Percentiles rank a stretch among this genome's conserved stretches.
phyloP scores from a whole-genome alignment of 2,888 invertebrate genomes.

The Brenthis daphne region DNA sequence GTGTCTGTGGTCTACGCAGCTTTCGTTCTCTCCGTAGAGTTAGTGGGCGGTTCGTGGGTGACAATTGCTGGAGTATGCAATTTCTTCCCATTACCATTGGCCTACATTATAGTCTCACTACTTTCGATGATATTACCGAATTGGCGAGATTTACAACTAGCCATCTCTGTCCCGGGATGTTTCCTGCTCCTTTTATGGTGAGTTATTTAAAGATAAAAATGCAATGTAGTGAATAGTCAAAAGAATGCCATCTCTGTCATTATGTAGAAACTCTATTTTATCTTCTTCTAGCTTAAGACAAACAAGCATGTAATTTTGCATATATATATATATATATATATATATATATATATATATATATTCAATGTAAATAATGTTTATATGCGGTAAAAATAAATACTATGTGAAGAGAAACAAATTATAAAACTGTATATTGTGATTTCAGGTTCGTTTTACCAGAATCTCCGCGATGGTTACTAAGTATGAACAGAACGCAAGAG shows the following conservation, averaged over 20 bases:
- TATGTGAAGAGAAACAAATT: background rate
- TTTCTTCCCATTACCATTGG: constrained; percentile 89
- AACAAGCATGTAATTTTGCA: no score
- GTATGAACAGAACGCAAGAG: constrained; percentile 87
- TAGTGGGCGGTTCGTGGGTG: constrained; percentile 90
- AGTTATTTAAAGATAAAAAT: constrained; percentile 46
- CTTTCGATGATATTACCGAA: constrained; percentile 87
- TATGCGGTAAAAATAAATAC: background rate
- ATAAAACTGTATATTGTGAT: constrained; percentile 34
- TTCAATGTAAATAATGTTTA: no score
- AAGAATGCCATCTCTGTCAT: no score
- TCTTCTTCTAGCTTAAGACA: no score
- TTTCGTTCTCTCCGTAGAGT: constrained; percentile 89
- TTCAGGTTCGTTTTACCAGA: constrained; percentile 89
- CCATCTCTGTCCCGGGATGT: constrained; percentile 87
- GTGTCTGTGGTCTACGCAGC: constrained; percentile 92
- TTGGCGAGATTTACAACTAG: constrained; percentile 87
- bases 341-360: no score
- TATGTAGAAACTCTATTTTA: no score
- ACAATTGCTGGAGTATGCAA: constrained; percentile 91
- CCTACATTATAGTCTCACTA: constrained; percentile 88
- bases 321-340: no score
- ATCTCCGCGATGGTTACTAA: constrained; percentile 89
- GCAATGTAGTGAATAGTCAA: no score
- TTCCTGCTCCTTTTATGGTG: constrained; percentile 86